Percentiles rank a stretch among this genome's conserved stretches.
These are phyloP conservation scores for Heliopora coerulea DNA, from an alignment of 92 coral and sea anemone genomes.

Conservation along the genomic window DNA sequence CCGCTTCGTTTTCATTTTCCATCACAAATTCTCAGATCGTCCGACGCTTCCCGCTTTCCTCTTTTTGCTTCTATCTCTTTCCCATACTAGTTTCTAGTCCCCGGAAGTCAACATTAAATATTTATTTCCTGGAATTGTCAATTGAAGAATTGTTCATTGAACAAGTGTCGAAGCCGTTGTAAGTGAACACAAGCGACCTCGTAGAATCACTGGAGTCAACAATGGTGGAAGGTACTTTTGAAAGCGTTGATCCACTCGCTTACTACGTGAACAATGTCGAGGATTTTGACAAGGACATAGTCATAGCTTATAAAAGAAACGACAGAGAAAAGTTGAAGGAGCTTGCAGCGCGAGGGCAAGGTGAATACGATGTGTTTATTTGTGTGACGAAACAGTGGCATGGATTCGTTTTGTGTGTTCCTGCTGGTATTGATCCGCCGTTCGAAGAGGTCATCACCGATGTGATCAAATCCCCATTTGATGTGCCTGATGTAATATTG, in stretches of 20 bases:
- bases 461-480: constrained; percentile 57
- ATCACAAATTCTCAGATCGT: too few relatives aligned
- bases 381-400: constrained; percentile 74
- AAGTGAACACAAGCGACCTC: too few relatives aligned
- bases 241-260: constrained; percentile 72
- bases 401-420: constrained; percentile 71
- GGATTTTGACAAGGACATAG: constrained; percentile 63
- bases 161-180: too few relatives aligned
- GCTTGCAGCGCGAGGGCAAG: constrained; percentile 53
- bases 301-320: constrained; percentile 52
- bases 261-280: constrained; percentile 72
- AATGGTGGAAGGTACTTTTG: constrained; percentile 69
- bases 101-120: too few relatives aligned
- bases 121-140: too few relatives aligned
- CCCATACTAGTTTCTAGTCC: too few relatives aligned
- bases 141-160: too few relatives aligned
- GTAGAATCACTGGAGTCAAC: too few relatives aligned
- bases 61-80: too few relatives aligned
- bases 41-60: too few relatives aligned
- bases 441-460: constrained; percentile 54
- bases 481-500: constrained; percentile 56
- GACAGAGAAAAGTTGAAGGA: constrained; percentile 45
- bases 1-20: too few relatives aligned
- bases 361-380: constrained; percentile 72
- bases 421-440: constrained; percentile 32